phyloP scores from a whole-genome alignment of 1,140 invertebrate species.

The Dendrolimus punctatus region DNA sequence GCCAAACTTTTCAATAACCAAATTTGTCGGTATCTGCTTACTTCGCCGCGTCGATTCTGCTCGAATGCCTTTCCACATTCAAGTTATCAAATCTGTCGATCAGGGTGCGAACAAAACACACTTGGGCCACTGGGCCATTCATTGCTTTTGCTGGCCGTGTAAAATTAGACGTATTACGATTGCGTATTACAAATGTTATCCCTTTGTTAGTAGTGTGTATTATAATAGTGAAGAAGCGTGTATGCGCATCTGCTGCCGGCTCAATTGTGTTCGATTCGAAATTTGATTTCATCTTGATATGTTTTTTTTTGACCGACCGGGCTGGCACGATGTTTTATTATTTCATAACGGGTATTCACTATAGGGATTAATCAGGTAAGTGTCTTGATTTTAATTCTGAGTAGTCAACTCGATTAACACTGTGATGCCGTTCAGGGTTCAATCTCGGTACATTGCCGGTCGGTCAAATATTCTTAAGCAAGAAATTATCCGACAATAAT shows the following conservation, averaged over 20 bases:
- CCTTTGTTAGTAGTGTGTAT: constrained; percentile 34
- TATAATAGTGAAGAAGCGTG: too few relatives aligned
- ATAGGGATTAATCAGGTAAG: too few relatives aligned
- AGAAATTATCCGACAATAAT: too few relatives aligned
- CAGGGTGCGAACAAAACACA: constrained; percentile 35
- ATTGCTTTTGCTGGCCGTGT: constrained; percentile 18
- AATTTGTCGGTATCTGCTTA: too few relatives aligned
- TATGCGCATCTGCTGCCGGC: constrained; percentile 45
- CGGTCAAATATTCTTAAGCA: too few relatives aligned
- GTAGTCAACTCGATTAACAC: too few relatives aligned
- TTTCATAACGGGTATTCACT: background rate
- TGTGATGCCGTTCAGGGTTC: too few relatives aligned
- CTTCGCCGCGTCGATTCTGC: constrained; percentile 20
- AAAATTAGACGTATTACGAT: constrained; percentile 53
- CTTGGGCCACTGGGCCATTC: constrained; percentile 7
- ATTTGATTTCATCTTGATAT: constrained; percentile 49
- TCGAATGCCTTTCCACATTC: constrained; percentile 57
- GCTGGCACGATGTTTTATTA: constrained; percentile 5
- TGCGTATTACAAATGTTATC: constrained; percentile 32
- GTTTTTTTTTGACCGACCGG: constrained; percentile 20
- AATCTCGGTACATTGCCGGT: too few relatives aligned
- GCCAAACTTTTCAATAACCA: too few relatives aligned
- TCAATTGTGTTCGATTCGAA: constrained; percentile 38
- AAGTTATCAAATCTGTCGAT: constrained; percentile 66
- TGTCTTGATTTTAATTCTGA: too few relatives aligned